Percentiles rank a stretch among this genome's conserved stretches.
Conservation (phyloP, 2,113 vertebrate species). For the Oriolus oriolus region DNA sequence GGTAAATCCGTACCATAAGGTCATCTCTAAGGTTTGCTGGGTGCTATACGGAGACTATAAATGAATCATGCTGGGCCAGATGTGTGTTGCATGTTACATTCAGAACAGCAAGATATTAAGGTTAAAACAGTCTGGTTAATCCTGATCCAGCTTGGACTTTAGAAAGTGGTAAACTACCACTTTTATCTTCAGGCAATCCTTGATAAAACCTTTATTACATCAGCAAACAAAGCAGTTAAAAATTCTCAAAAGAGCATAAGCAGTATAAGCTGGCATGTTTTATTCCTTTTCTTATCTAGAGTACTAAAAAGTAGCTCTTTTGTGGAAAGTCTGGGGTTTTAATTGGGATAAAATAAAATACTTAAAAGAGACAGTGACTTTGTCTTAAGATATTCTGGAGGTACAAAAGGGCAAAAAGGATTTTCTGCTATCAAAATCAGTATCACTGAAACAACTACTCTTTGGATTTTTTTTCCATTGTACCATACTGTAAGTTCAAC, state of each 20-base stretch:
- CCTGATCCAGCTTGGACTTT: background rate
- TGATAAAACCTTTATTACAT: background rate
- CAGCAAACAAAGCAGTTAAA: constrained; percentile 45
- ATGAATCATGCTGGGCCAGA: background rate
- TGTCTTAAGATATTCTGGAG: background rate
- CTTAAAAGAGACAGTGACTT: constrained; percentile 2
- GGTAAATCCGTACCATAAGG: background rate
- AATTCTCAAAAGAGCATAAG: background rate
- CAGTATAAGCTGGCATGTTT: background rate
- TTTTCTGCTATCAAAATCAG: background rate
- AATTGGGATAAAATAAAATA: constrained; percentile 16
- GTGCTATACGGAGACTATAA: background rate
- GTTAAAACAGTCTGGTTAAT: background rate
- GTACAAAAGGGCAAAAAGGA: background rate
- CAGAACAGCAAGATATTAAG: background rate
- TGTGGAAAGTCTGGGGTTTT: constrained; percentile 13
- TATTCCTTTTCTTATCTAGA: background rate
- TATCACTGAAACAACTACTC: background rate
- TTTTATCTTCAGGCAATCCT: constrained; percentile 12
- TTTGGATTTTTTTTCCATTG: background rate
- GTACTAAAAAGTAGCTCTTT: constrained; percentile 1
- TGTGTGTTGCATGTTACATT: background rate
- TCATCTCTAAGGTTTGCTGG: background rate
- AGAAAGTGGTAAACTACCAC: background rate
- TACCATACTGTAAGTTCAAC: background rate